Conservation (phyloP, 2,888 invertebrate genomes). For the Heteropelma amictum region DNA sequence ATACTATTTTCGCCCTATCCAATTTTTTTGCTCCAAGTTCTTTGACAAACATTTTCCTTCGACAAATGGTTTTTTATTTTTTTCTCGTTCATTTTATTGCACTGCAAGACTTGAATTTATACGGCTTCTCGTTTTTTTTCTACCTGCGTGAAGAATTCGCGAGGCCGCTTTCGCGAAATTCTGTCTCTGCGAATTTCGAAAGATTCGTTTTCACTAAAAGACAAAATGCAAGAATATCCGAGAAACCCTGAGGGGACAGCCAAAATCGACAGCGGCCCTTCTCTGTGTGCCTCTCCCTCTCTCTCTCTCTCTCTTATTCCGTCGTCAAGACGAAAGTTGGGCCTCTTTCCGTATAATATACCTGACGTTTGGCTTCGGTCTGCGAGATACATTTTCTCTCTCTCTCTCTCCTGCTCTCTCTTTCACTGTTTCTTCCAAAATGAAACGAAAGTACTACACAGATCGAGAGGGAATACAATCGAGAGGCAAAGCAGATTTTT, state of each 20-base stretch:
- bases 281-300: slow-evolving; percentile 17
- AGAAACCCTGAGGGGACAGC: slow-evolving; percentile 44
- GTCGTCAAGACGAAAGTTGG: slow-evolving; percentile 27
- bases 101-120: too few species aligned
- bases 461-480: slow-evolving; percentile 46
- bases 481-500: slow-evolving; percentile 67
- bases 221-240: slow-evolving; percentile 27
- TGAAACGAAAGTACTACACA: slow-evolving; percentile 24
- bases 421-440: slow-evolving; percentile 58
- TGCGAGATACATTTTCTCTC: slow-evolving; percentile 32
- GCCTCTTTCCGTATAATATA: slow-evolving; percentile 58
- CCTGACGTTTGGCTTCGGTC: slow-evolving; percentile 70
- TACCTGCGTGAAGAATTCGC: not conserved
- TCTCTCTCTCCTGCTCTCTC: not conserved
- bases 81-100: too few species aligned
- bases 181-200: slow-evolving; percentile 3
- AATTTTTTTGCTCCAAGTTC: too few species aligned
- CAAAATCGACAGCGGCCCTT: slow-evolving; percentile 43
- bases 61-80: too few species aligned
- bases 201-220: not conserved
- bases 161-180: not conserved
- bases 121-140: not conserved
- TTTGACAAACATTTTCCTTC: too few species aligned
- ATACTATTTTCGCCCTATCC: too few species aligned
- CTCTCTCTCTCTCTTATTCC: slow-evolving; percentile 9